Evolutionary conservation across 30 jellyfish, hydroid and myxozoan genomes (phyloP).

Genomic region (Turritopsis dohrnii): DNA sequence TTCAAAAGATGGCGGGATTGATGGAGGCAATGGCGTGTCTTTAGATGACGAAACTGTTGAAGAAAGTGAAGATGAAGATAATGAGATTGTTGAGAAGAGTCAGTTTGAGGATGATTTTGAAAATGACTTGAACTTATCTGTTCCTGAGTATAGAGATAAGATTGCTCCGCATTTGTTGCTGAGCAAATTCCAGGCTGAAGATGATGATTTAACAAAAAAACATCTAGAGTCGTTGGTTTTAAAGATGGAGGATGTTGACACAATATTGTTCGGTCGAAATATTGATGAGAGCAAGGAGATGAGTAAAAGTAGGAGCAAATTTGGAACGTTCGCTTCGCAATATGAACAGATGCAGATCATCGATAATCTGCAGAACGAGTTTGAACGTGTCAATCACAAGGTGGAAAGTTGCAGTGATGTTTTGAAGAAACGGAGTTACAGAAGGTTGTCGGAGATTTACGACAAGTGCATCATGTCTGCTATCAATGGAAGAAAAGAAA

Average conservation of each 20-base stretch:
- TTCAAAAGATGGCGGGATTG: background rate
- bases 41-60: background rate
- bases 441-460: background rate
- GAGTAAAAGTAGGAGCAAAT: background rate
- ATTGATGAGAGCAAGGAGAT: background rate
- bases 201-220: conserved; percentile 17
- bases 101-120: background rate
- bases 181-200: conserved; percentile 8
- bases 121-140: background rate
- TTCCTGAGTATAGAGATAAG: background rate
- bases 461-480: conserved; percentile 1
- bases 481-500: conserved; percentile 6
- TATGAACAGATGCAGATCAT: conserved; percentile 8
- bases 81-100: background rate
- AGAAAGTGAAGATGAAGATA: background rate
- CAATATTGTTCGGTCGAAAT: background rate
- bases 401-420: background rate
- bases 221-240: background rate
- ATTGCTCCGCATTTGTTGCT: conserved; percentile 1
- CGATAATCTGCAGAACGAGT: conserved; percentile 3
- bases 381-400: background rate
- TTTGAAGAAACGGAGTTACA: background rate
- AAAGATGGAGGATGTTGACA: conserved; percentile 18
- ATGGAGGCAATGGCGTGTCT: background rate
- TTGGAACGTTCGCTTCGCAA: background rate